phyloP scores from a whole-genome alignment of 2,888 invertebrate genomes.

The Dryocosmus kuriphilus region DNA sequence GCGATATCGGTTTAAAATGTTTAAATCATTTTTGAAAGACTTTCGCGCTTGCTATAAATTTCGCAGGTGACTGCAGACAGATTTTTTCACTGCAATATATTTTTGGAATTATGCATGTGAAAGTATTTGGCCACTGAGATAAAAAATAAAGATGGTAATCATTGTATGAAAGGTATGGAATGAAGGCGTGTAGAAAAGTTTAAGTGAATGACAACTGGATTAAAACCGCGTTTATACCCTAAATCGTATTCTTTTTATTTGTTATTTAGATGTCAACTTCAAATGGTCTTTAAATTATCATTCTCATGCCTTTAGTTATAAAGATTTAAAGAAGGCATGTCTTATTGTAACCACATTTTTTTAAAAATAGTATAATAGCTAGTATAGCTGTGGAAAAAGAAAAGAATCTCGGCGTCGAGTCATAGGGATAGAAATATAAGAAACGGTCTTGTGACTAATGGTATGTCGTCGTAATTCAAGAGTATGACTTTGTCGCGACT shows the following conservation, averaged over 20 bases:
- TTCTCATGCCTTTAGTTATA: too few relatives aligned
- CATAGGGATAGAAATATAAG: background rate
- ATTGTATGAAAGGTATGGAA: too few relatives aligned
- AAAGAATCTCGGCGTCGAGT: constrained; percentile 4
- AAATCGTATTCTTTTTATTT: too few relatives aligned
- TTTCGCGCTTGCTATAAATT: background rate
- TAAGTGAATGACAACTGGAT: too few relatives aligned
- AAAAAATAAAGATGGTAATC: too few relatives aligned
- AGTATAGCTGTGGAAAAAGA: background rate
- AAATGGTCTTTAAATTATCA: too few relatives aligned
- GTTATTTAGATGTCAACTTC: too few relatives aligned
- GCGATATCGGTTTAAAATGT: background rate
- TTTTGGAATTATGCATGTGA: background rate
- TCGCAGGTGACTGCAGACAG: background rate
- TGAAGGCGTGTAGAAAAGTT: too few relatives aligned
- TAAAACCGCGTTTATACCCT: too few relatives aligned
- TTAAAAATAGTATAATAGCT: background rate
- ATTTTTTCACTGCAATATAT: background rate
- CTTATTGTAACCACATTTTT: constrained; percentile 13
- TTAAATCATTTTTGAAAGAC: background rate
- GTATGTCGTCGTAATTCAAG: constrained; percentile 21
- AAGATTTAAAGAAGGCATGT: background rate
- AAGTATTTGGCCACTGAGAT: background rate
- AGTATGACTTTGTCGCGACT: constrained; percentile 24
- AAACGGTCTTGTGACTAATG: constrained; percentile 30